Evolutionary conservation across 2,113 vertebrate species (phyloP), one percentile per base, ranked within the genome.

Genomic region (Cichladusa arquata): DNA sequence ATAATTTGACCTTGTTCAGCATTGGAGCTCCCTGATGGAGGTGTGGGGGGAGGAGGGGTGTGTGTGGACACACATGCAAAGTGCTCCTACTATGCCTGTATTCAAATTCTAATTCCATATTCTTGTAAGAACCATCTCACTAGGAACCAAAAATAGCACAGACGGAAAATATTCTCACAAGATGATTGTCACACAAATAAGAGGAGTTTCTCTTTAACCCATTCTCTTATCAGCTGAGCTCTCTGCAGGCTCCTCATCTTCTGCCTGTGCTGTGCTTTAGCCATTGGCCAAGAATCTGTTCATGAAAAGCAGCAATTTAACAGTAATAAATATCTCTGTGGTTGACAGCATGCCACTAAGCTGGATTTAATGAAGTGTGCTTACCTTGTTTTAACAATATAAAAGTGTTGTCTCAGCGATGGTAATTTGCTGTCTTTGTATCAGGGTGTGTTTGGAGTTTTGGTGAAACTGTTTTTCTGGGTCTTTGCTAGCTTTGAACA

Each of bases 101-200:
- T 97, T 96, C 93, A 95, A 92, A 97, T 95, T 97, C 95, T 96
- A 74, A 92, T 93, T 93, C 94, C 94, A 88, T 96, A 79, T 96
- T 95, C 93, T 92, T 80, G 72, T 65, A 95, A 40, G 80, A 95
- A 90, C 40, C 19, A 96, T 94, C 90, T 94, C 86, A 65, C 88
- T 92, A 69, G 73, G 72, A 97, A 90, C 92, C 96, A 96, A 94
- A 96, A 97, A 95, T 96, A 97, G 95, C 93, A 72, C 92, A 95
- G 94, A 88, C 12, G 1, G 94, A 92, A 96, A 96, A 96, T 96
- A 95, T 54, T 92, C 95, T 96, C 72, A 65, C 51, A 83, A 91
- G 93, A 94, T 92, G 94, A 95, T 92, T 96, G 95, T 92, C 94
- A 93, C 82, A 95, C 77, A 94, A 97, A 92, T 90, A 96, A 93